These are phyloP conservation scores for Aphrocallistes beatrix DNA, from an alignment of 37 sponge, comb jelly and placozoan genomes.

Conservation along the genomic window DNA sequence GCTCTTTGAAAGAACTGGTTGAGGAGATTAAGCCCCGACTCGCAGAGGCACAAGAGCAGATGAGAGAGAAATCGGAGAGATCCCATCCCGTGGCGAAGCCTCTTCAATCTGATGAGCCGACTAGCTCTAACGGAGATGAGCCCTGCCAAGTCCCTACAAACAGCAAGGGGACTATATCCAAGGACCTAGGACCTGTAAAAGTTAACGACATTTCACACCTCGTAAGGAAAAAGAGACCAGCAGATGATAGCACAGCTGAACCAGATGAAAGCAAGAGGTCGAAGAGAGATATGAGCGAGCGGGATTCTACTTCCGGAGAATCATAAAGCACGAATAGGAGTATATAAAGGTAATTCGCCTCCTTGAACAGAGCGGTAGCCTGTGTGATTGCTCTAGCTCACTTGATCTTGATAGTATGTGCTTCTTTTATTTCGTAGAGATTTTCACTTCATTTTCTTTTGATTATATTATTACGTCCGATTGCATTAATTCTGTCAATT, in stretches of 20 bases:
- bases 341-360: too few species aligned
- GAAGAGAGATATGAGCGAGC: neutral
- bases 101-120: neutral
- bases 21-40: neutral
- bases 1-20: neutral
- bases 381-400: too few species aligned
- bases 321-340: too few species aligned
- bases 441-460: too few species aligned
- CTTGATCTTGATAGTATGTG: too few species aligned
- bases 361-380: too few species aligned
- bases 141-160: too few species aligned
- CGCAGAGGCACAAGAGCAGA: neutral
- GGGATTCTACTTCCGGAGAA: too few species aligned
- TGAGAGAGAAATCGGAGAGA: neutral
- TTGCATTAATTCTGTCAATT: too few species aligned
- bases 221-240: neutral
- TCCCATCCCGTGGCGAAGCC: neutral
- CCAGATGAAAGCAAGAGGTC: neutral
- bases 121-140: neutral
- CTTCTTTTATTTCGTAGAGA: too few species aligned
- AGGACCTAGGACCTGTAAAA: neutral
- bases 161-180: too few species aligned
- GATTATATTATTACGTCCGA: too few species aligned
- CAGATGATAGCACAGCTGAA: neutral
- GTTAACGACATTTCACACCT: slow-evolving; percentile 16